phyloP scores from a whole-genome alignment of 1,140 invertebrate species.

The Medauroidea extradentata region DNA sequence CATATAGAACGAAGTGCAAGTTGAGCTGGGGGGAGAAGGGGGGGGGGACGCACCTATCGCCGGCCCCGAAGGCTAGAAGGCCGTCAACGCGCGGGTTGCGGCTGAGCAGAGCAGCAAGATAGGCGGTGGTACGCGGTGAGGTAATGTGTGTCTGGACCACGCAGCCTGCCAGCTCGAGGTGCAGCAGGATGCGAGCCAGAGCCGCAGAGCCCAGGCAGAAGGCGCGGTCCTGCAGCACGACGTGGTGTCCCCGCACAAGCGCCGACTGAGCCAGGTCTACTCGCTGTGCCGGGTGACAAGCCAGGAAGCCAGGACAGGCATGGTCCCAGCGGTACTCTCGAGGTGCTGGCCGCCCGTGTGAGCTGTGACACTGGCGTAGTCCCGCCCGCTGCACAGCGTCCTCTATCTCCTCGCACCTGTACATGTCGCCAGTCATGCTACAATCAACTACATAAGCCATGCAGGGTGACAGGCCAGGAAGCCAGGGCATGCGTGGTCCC shows the following conservation, averaged over 20 bases:
- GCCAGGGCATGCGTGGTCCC: constrained; percentile 64
- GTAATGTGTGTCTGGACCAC: constrained; percentile 69
- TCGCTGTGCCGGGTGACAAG: constrained; percentile 55
- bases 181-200: constrained; percentile 58
- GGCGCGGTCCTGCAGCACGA: constrained; percentile 58
- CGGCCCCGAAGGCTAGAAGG: constrained; percentile 55
- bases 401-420: constrained; percentile 25
- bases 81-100: constrained; percentile 55
- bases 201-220: constrained; percentile 69
- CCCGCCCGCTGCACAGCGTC: constrained; percentile 33
- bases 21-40: no score
- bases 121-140: constrained; percentile 67
- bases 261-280: constrained; percentile 51
- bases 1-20: no score
- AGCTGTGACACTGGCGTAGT: not conserved
- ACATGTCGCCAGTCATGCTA: no score
- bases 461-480: constrained; percentile 62
- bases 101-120: constrained; percentile 61
- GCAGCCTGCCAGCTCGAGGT: constrained; percentile 60
- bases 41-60: no score
- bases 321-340: constrained; percentile 48
- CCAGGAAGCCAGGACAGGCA: constrained; percentile 65
- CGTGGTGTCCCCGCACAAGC: constrained; percentile 51
- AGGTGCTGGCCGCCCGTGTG: not conserved
- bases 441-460: no score